These are phyloP conservation scores for Syrmaticus mikado DNA, from an alignment of 2,113 vertebrate genomes.

Conservation along the genomic window DNA sequence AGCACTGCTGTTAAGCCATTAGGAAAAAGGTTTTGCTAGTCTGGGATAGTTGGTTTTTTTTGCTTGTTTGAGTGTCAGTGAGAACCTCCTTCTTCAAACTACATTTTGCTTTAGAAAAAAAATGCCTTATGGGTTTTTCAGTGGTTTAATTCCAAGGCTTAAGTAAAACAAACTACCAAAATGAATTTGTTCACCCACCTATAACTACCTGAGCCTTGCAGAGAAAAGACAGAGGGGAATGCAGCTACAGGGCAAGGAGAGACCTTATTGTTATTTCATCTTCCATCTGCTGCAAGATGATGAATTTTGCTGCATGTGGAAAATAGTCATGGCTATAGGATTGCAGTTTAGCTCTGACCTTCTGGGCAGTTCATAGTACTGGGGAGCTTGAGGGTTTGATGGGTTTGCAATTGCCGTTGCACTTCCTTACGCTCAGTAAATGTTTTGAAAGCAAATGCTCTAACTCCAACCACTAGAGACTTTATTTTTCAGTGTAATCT, in stretches of 20 bases:
- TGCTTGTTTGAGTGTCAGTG: background rate
- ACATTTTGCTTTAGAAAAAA: background rate
- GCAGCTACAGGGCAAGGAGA: constrained; percentile 49
- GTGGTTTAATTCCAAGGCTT: background rate
- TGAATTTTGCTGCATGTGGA: constrained; percentile 51
- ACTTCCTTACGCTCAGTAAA: background rate
- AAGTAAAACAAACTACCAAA: background rate
- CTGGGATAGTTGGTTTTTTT: background rate
- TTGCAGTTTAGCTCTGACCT: background rate
- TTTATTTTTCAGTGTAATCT: background rate
- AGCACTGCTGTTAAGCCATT: rapidly evolving
- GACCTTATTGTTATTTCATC: constrained; percentile 26
- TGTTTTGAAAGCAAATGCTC: background rate
- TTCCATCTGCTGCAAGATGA: background rate
- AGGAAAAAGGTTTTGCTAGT: background rate
- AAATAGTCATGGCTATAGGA: constrained; percentile 30
- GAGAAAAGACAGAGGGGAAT: background rate
- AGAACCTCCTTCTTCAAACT: background rate
- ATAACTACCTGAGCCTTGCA: constrained; percentile 7
- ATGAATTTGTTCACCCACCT: constrained; percentile 7
- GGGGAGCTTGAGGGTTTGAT: background rate
- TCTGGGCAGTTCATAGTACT: background rate
- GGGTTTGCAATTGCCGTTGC: background rate
- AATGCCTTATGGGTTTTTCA: background rate
- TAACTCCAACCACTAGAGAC: background rate